These are phyloP conservation scores for Tigriopus californicus DNA, from an alignment of 2,888 invertebrate genomes.

Conservation along the genomic window DNA sequence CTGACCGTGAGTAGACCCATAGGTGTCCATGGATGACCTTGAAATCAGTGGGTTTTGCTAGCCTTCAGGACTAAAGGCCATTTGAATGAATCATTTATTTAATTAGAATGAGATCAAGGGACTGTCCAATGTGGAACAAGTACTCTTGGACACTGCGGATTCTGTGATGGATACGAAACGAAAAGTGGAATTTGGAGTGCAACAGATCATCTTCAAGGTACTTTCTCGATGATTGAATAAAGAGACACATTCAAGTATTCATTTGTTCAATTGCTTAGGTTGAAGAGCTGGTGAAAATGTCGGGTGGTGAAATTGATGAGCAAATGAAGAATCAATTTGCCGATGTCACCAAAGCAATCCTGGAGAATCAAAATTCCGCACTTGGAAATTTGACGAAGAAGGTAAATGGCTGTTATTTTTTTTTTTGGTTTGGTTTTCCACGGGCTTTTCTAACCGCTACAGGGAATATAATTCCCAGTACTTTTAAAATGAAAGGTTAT, in stretches of 20 bases:
- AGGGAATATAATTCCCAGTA: too few species aligned
- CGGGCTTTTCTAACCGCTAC: too few species aligned
- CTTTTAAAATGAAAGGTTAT: too few species aligned
- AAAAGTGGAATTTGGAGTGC: slow-evolving; percentile 61
- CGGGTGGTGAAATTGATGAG: slow-evolving; percentile 43
- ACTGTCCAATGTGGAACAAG: slow-evolving; percentile 51
- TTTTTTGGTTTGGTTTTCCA: too few species aligned
- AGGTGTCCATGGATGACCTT: too few species aligned
- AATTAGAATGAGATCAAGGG: slow-evolving; percentile 25
- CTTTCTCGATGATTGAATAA: slow-evolving; percentile 30
- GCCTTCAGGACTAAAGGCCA: too few species aligned
- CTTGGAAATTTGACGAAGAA: slow-evolving; percentile 51
- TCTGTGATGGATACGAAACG: slow-evolving; percentile 64
- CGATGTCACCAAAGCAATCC: slow-evolving; percentile 44
- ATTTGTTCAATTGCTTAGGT: too few species aligned
- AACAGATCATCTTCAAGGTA: slow-evolving; percentile 57
- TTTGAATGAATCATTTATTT: too few species aligned
- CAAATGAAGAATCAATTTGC: slow-evolving; percentile 45
- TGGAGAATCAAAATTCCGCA: slow-evolving; percentile 49
- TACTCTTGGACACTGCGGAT: slow-evolving; percentile 62
- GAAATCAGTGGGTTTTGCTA: too few species aligned
- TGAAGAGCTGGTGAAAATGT: slow-evolving; percentile 25
- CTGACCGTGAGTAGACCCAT: slow-evolving; percentile 25
- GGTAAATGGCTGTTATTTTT: too few species aligned
- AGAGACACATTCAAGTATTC: too few species aligned